These are phyloP conservation scores for Phasianus colchicus DNA, from an alignment of 2,113 vertebrate genomes.

Conservation along the genomic window DNA sequence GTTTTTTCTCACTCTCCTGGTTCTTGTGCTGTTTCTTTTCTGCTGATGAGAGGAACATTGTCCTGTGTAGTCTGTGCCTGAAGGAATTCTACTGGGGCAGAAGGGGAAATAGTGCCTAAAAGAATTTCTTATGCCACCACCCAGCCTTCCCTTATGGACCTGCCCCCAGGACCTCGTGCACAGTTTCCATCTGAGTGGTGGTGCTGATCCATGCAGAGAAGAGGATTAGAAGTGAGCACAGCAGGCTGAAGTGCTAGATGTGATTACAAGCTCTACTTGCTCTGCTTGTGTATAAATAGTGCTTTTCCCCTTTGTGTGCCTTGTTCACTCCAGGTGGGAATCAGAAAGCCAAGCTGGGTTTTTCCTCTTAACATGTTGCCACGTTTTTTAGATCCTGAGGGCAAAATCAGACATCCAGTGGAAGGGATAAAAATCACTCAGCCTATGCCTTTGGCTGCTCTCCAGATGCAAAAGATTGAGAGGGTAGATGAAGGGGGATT, in stretches of 20 bases:
- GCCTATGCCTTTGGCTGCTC: not conserved
- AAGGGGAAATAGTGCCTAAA: not conserved
- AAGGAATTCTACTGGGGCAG: not conserved
- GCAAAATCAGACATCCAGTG: not conserved
- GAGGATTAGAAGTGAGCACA: slow-evolving; percentile 29
- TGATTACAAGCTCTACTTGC: not conserved
- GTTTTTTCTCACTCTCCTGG: not conserved
- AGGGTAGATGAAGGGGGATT: not conserved
- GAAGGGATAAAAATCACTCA: not conserved
- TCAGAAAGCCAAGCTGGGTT: not conserved
- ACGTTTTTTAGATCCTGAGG: not conserved
- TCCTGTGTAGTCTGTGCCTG: not conserved
- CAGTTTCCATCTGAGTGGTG: not conserved
- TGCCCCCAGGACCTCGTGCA: not conserved
- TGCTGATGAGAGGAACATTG: not conserved
- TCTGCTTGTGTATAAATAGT: not conserved
- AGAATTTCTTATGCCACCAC: not conserved
- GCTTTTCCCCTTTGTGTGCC: not conserved
- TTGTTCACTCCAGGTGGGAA: not conserved
- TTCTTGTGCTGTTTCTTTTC: not conserved
- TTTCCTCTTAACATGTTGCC: not conserved
- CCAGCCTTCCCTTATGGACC: not conserved
- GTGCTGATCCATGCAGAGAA: not conserved
- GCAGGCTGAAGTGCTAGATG: not conserved
- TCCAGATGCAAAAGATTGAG: not conserved